These are phyloP conservation scores for Polietes domitor DNA, from an alignment of 2,888 invertebrate genomes.

Conservation along the genomic window DNA sequence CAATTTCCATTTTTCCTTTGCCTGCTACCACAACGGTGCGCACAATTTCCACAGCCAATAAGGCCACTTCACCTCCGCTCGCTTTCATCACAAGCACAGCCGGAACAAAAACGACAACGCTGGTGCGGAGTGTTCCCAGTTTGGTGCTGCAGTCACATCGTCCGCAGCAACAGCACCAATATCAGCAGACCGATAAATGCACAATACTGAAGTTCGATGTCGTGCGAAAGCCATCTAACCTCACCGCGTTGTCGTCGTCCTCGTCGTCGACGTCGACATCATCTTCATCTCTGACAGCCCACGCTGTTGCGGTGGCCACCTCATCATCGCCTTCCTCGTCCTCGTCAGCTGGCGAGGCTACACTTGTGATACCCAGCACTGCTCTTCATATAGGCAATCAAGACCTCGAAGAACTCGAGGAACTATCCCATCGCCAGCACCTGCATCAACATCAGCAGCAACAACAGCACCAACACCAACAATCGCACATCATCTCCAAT, in stretches of 20 bases:
- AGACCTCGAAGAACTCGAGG: conserved; percentile 60
- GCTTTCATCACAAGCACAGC: conserved; percentile 68
- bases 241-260: conserved; percentile 32
- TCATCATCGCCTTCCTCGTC: conserved; percentile 64
- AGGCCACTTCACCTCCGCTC: conserved; percentile 77
- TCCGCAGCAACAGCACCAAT: conserved; percentile 79
- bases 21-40: conserved; percentile 72
- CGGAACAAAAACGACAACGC: conserved; percentile 54
- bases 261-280: conserved; percentile 53
- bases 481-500: conserved; percentile 66
- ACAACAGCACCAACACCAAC: conserved; percentile 60
- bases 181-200: conserved; percentile 79
- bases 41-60: conserved; percentile 74
- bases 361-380: conserved; percentile 56
- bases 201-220: conserved; percentile 77
- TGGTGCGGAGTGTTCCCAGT: conserved; percentile 63
- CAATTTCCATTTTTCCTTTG: conserved; percentile 79
- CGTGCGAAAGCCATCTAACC: conserved; percentile 67
- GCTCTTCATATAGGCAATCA: conserved; percentile 48
- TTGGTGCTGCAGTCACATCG: conserved; percentile 68
- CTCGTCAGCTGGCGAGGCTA: conserved; percentile 25
- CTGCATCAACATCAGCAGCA: conserved; percentile 28
- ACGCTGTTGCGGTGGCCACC: conserved; percentile 44
- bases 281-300: conserved; percentile 15
- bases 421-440: conserved; percentile 12